phyloP scores from a whole-genome alignment of 2,888 invertebrate genomes.

The Abscondita cerata region DNA sequence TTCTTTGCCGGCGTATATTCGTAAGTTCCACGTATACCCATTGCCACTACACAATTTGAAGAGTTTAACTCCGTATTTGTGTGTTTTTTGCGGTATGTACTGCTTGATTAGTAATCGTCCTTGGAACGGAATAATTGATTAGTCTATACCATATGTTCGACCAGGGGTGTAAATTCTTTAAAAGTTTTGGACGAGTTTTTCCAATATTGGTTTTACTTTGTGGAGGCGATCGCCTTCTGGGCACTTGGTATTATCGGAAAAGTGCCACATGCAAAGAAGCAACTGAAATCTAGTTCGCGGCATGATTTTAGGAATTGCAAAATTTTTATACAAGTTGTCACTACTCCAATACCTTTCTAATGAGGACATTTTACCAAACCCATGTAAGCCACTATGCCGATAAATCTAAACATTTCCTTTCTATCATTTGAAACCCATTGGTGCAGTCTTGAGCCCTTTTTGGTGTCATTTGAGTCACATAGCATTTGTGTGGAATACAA shows the following conservation, averaged over 20 bases:
- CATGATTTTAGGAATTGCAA: background rate
- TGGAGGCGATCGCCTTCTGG: slow-evolving; percentile 20
- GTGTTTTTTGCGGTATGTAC: slow-evolving; percentile 36
- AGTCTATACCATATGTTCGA: slow-evolving; percentile 34
- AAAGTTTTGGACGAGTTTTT: slow-evolving; percentile 16
- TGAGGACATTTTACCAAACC: background rate
- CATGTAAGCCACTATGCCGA: background rate
- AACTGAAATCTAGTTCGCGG: background rate
- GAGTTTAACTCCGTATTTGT: slow-evolving; percentile 37
- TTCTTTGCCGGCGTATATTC: slow-evolving; percentile 13
- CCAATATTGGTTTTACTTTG: slow-evolving; percentile 22
- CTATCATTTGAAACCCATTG: too few species aligned
- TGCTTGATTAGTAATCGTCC: slow-evolving; percentile 37
- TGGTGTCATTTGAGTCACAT: too few species aligned
- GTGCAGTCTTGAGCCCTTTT: too few species aligned
- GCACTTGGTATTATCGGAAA: slow-evolving; percentile 26
- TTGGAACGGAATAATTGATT: slow-evolving; percentile 38
- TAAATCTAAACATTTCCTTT: background rate
- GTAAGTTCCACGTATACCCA: slow-evolving; percentile 8
- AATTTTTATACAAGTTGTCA: background rate
- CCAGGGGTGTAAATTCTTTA: slow-evolving; percentile 24
- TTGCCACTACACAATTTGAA: too few species aligned
- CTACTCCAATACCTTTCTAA: background rate
- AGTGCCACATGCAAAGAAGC: background rate
- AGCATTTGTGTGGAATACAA: too few species aligned